Base-by-base conservation (phyloP, 2,797 vertebrate species). In the Peromyscus attwateri region DNA sequence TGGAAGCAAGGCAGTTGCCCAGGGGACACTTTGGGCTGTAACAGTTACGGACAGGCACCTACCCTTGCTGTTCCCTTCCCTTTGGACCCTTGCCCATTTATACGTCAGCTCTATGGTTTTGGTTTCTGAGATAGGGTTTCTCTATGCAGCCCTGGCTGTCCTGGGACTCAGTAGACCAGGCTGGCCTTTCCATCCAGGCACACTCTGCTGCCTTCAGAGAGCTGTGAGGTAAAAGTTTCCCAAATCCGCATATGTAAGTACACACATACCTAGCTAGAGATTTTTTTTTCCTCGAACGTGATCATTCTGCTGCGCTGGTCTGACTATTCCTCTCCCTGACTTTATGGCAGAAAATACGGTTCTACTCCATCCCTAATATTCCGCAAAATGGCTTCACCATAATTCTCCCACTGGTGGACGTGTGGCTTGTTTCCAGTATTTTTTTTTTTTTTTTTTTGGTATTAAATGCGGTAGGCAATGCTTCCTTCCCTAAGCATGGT, bases 321-420 rank as follows among this genome's bases (percentile, higher is more conserved):
- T 79, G 34, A 71, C 77, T 60, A 17, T 66, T 43, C 34, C 14
- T 16, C 27, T 31, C 29, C 52, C 21, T 64, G 60, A n/a, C 84
- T 88, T 91, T 79, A 70, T 75, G 81, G 77, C 2, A 0, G 40
- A 55, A 43, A 40, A 29, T 31, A 40, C 11, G 70, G 55, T 62
- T 83, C 75, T 77, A 70, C 23, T 68, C 88, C 40, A 92, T 95
- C 87, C 89, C 89, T 91, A 89, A 62, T 84, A 80, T 77, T 77
- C 62, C 57, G 62, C n/a, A 87, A 71, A 60, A 87, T 27, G 46
- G 57, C 43, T 55, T 92, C 75, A 62, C n/a, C 25, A 29, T 85
- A 95, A 82, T 85, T 94, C 70, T 87, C 52, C 43, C 34, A 27
- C 16, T 34, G 70, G 95, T 40, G 75, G 79, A 34, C 2, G 23